Percentiles rank a stretch among this genome's conserved stretches.
These are phyloP conservation scores for Drosophila sp. DNA, from an alignment of 1,140 invertebrate genomes.

Conservation along the genomic window DNA sequence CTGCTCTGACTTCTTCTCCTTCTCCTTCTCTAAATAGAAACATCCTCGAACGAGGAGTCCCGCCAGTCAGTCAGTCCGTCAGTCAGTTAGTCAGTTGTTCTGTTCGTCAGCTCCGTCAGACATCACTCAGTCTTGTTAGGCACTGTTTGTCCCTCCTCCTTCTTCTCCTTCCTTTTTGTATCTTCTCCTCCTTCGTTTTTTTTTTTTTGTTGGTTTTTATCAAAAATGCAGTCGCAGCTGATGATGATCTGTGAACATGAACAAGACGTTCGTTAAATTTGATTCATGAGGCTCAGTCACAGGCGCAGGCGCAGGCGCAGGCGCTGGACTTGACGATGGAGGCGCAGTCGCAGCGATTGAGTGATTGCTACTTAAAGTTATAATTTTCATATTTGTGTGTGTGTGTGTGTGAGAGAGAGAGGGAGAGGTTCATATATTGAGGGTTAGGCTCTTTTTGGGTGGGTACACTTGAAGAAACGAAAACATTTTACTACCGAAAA, in stretches of 20 bases:
- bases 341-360: slow-evolving; percentile 76
- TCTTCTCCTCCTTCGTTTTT: slow-evolving; percentile 18
- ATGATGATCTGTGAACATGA: slow-evolving; percentile 82
- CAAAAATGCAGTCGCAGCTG: slow-evolving; percentile 79
- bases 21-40: slow-evolving; percentile 74
- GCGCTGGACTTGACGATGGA: slow-evolving; percentile 33
- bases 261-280: slow-evolving; percentile 83
- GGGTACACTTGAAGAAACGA: slow-evolving; percentile 27
- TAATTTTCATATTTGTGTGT: slow-evolving; percentile 83
- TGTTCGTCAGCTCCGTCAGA: slow-evolving; percentile 56
- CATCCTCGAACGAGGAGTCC: slow-evolving; percentile 51
- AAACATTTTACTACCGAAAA: background rate
- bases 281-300: slow-evolving; percentile 75
- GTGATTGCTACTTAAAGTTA: slow-evolving; percentile 83
- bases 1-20: slow-evolving; percentile 15
- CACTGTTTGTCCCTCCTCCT: slow-evolving; percentile 40
- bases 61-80: slow-evolving; percentile 41
- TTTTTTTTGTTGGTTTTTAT: slow-evolving; percentile 73
- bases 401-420: slow-evolving; percentile 28
- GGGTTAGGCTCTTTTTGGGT: slow-evolving; percentile 60
- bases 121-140: slow-evolving; percentile 77
- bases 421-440: slow-evolving; percentile 35
- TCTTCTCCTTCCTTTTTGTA: slow-evolving; percentile 11
- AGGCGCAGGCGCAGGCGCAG: slow-evolving; percentile 18
- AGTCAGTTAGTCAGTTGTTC: slow-evolving; percentile 49